Evolutionary conservation across 2,113 vertebrate species (phyloP).

Genomic region (Passer domesticus): DNA sequence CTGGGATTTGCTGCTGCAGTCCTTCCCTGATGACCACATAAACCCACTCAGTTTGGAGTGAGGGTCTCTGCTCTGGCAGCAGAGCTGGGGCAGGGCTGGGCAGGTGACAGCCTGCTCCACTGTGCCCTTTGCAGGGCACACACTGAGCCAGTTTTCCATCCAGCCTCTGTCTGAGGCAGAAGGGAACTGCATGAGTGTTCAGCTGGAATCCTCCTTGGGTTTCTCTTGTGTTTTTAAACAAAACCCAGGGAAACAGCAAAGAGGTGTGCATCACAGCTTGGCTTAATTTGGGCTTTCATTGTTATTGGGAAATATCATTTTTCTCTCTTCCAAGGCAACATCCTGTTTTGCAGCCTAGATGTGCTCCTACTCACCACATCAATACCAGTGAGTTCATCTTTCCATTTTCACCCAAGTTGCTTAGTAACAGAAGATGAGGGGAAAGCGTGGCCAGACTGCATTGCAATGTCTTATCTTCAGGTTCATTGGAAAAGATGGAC

Average conservation of each 20-base stretch:
- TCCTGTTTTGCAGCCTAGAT: constrained; percentile 21
- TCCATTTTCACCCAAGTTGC: constrained; percentile 63
- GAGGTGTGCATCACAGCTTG: background rate
- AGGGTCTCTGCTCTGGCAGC: background rate
- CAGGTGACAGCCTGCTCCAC: background rate
- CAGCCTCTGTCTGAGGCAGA: background rate
- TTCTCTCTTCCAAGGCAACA: constrained; percentile 1
- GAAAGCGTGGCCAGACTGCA: constrained; percentile 30
- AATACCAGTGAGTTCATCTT: constrained; percentile 43
- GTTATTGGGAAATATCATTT: background rate
- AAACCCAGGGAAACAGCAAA: background rate
- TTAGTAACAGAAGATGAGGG: constrained; percentile 58
- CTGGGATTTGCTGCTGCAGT: background rate
- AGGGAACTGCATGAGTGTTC: background rate
- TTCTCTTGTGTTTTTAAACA: background rate
- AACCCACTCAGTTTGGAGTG: background rate
- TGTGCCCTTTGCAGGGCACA: background rate
- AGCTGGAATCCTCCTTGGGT: background rate
- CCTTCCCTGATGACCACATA: background rate
- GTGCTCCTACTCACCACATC: constrained; percentile 39
- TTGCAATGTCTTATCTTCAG: constrained; percentile 30
- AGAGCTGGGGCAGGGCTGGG: background rate
- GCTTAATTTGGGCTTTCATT: background rate
- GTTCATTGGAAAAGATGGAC: constrained; percentile 49
- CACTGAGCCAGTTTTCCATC: background rate